Evolutionary conservation across 2,113 vertebrate species (phyloP), one percentile per base, ranked within the genome.

Genomic region (Vidua macroura): DNA sequence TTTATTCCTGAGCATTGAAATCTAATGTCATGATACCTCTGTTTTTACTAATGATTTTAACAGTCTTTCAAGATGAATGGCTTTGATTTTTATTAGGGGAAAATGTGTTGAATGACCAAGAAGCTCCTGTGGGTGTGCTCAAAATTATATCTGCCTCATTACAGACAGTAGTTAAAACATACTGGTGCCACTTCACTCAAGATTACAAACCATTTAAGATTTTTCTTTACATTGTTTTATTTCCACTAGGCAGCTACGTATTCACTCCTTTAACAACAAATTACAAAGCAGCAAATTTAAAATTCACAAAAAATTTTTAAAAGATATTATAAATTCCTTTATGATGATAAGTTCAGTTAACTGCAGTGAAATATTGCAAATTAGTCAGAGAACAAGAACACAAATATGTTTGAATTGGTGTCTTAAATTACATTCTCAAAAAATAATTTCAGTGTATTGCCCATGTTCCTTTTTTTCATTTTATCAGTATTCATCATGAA

Each of bases 1-100:
- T 77, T 95, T 97, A 93, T 84, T 76, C 64, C 59, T 90, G 33
- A 30, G 33, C 86, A 72, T 92, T 93, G 88, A 96, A 95, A 86
- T 84, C 92, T 94, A 70, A 74, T 90, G 41, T 86, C 66, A 46
- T 48, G 43, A 31, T 87, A 79, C 37, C 44, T 82, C 52, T 64
- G 27, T 24, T 95, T 91, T 87, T 18, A 5, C 41, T 89, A 79
- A 92, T 88, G 56, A 82, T 97, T 95, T 86, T 74, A 83, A 74
- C 66, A 76, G 79, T 88, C 22, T 95, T 97, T 95, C 90, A 94
- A 94, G 55, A 70, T 96, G 52, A 93, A 76, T 95, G 46, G 59
- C 85, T 97, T 67, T 93, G 79, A 83, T 96, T 76, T 96, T 90
- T 91, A 82, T 84, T 90, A 81, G 35, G 51, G 53, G 58, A 60